Base-by-base conservation (phyloP, 2,888 invertebrate species). In the Poecilobothrus nobilitatus region DNA sequence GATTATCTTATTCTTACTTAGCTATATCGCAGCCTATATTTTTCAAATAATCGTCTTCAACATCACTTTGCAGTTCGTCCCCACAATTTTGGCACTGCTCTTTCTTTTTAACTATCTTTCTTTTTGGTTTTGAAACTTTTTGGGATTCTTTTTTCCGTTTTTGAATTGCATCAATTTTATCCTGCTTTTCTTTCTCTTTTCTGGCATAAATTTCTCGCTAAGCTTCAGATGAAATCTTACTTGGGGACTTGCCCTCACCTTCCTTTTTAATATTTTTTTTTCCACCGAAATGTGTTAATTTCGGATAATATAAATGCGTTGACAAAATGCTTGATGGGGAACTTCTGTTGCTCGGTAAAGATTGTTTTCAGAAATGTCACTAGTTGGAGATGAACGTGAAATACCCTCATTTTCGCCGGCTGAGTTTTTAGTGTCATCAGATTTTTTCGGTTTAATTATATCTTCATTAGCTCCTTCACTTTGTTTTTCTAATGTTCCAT, bases 1-100 rank as follows among this genome's bases (percentile, higher is more conserved):
- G 27, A 27, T 27, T 27, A 27, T 27, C 27, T 27, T 27, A 27
- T 67, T 65, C 67, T 65, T 67, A 65, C 62, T 12, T 15, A 65
- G 27, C 69, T 67, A 10, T n/a, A 67, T 69, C 69, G 20, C 69
- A 69, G 34, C 67, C 65, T 41, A 67, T 69, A 18, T 67, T 69
- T 67, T 69, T 65, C 20, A 69, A 67, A 9, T 53, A n/a, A n/a
- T 69, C 61, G 37, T 69, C 65, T 67, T 65, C 65, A 67, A 67
- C 41, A 22, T 67, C 67, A 65, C 67, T 69, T 61, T 69, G 67
- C 37, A 67, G 67, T 65, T 69, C 69, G 41, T 69, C 62, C 8
- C 44, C 33, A 67, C 67, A 65, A 62, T 69, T 34, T 63, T 67
- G 62, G 44, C 63, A 67, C 21, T 67, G 62, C 21, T 69, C 67